Evolutionary conservation across 2,113 vertebrate genomes (phyloP).

Genomic region (Cisticola juncidis): DNA sequence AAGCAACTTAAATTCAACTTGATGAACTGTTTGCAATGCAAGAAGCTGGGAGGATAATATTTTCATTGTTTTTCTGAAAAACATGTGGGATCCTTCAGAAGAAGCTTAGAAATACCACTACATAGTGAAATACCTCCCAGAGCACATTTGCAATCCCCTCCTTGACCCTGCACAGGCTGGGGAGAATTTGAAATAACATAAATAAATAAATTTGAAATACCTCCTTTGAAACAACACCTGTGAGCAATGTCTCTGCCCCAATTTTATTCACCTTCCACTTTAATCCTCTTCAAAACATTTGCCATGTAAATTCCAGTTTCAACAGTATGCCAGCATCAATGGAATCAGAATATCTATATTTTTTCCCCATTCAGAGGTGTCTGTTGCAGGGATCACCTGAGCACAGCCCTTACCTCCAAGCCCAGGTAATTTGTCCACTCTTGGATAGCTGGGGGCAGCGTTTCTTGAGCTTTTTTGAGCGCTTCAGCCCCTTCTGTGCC

Average conservation of each 20-base stretch:
- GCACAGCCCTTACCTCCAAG: constrained; percentile 76
- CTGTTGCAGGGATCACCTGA: neutral
- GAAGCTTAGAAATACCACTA: neutral
- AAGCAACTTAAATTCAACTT: neutral
- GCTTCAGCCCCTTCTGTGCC: constrained; percentile 80
- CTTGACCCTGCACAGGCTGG: neutral
- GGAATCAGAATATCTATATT: neutral
- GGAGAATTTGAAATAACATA: too few relatives aligned
- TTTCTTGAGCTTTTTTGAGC: constrained; percentile 79
- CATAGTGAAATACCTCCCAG: neutral
- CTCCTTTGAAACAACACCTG: neutral
- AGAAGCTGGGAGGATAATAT: neutral
- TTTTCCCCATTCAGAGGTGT: neutral
- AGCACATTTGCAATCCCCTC: neutral
- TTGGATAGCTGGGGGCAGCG: constrained; percentile 82
- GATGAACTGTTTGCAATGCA: neutral
- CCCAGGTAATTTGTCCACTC: constrained; percentile 89
- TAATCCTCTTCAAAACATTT: neutral
- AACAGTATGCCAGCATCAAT: neutral
- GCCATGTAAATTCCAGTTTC: neutral
- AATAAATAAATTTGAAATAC: too few relatives aligned
- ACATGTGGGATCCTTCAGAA: neutral
- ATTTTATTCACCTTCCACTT: neutral
- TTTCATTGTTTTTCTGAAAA: neutral
- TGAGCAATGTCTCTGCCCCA: neutral